A percentile compares a stretch with the other conserved stretches of the same genome.
These are phyloP conservation scores for Melieria crassipennis DNA, from an alignment of 2,888 invertebrate species.

Conservation along the genomic window DNA sequence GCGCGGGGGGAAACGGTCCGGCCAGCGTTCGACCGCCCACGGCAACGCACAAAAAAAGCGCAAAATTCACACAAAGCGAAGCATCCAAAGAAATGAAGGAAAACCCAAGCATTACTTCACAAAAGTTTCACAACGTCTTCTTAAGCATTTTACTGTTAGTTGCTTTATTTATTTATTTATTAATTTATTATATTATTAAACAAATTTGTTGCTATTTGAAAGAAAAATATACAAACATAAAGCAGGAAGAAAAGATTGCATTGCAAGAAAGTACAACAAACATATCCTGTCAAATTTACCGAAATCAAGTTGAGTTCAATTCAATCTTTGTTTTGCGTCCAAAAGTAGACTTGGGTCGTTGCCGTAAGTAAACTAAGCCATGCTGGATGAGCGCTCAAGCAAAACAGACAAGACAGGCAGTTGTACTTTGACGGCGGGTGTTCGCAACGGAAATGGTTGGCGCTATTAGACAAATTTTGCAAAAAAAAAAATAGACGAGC, in stretches of 20 bases:
- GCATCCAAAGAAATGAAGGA: background rate
- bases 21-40: too few relatives aligned
- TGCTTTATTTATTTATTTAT: conserved; percentile 30
- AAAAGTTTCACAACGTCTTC: conserved; percentile 6
- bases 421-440: too few relatives aligned
- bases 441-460: too few relatives aligned
- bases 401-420: too few relatives aligned
- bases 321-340: background rate
- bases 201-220: conserved; percentile 45
- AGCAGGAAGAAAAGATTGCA: conserved; percentile 8
- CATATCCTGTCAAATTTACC: too few relatives aligned
- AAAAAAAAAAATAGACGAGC: too few relatives aligned
- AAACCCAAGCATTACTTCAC: background rate
- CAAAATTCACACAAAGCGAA: too few relatives aligned
- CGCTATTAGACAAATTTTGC: too few relatives aligned
- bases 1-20: too few relatives aligned
- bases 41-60: too few relatives aligned
- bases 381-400: too few relatives aligned
- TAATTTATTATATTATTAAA: conserved; percentile 13
- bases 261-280: conserved; percentile 3
- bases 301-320: too few relatives aligned
- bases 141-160: conserved; percentile 18
- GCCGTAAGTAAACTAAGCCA: background rate
- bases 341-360: background rate
- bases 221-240: conserved; percentile 39